Conservation (phyloP, 2,797 vertebrate genomes). For the Acipenser ruthenus region DNA sequence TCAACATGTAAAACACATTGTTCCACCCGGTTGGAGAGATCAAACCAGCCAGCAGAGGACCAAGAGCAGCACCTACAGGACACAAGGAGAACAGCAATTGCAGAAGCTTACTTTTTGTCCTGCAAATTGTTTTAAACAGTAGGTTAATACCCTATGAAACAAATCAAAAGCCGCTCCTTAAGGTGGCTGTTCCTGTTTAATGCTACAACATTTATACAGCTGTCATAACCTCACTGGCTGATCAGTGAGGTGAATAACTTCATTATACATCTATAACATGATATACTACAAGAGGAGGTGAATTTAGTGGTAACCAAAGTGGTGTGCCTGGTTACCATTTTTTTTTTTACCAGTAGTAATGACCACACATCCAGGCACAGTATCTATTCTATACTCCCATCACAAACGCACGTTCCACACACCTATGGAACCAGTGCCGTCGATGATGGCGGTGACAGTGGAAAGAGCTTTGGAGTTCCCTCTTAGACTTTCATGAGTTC, state of each 20-base stretch:
- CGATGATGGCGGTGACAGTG: conserved; percentile 92
- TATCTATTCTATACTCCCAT: too few relatives aligned
- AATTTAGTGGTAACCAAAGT: too few relatives aligned
- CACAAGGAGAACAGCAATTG: conserved; percentile 6
- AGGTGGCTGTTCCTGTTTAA: background rate
- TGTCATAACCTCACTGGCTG: too few relatives aligned
- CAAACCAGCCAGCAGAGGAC: conserved; percentile 82
- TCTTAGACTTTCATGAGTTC: conserved; percentile 84
- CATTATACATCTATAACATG: too few relatives aligned
- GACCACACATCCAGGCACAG: too few relatives aligned
- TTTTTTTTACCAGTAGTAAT: too few relatives aligned
- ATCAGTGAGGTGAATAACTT: too few relatives aligned
- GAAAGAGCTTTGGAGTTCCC: conserved; percentile 88
- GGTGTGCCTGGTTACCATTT: too few relatives aligned
- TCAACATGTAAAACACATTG: conserved; percentile 96
- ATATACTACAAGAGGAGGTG: too few relatives aligned
- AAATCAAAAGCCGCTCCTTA: background rate
- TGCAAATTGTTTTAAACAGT: background rate
- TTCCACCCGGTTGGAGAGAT: conserved; percentile 89
- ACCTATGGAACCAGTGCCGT: conserved; percentile 91
- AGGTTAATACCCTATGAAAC: background rate
- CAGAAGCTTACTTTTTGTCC: background rate
- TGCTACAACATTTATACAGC: too few relatives aligned
- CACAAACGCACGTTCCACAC: conserved; percentile 21
- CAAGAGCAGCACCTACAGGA: conserved; percentile 77